Evolutionary conservation across 53 echinoderm and acorn worm species (phyloP), one percentile per base, ranked within the genome.

Genomic region (Arbacia lixula): DNA sequence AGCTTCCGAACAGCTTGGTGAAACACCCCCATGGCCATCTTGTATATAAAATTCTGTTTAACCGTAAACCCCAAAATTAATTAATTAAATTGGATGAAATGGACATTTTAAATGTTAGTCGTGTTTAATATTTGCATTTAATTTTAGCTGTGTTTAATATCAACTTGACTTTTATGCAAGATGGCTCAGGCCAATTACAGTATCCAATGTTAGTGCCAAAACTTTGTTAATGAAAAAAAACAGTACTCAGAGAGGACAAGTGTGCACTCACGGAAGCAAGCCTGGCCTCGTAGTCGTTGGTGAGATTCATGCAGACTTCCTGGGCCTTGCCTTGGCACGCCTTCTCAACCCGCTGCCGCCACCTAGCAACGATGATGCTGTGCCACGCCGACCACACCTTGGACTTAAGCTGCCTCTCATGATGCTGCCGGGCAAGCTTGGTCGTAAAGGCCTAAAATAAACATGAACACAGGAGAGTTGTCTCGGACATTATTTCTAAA

Each of bases 281-380:
- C 61, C 92, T 90, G 21, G 99, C 91, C 67, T 99, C 99, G 64
- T 99, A 99, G 60, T 99, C 99, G 77, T 99, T 99, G 76, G 99
- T 99, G 60, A 99, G 94, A 69, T 92, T 90, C 94, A 99, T 99
- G 66, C 99, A 99, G 38, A 99, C 94, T 75, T 99, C 99, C 64
- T 99, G 99, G 1, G 99, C 99, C 52, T 99, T 99, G 63, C 85
- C 57, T 72, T 99, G 99, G 50, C 99, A 99, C 25, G 99, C 99
- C 61, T 99, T 99, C 91, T 99, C 99, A 2, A 99, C 99, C 22
- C 99, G 66, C 54, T 99, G 99, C 35, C 87, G 92, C 99, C 99
- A 99, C 65, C 92, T 94, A 11, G 94, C 94, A 35, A 94, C 94
- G 27, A 99, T 99, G 85, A 99, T 86, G 41, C 94, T 90, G 68